A percentile compares a stretch with the other conserved stretches of the same genome.
Conservation (phyloP, 2,888 invertebrate species). For the Nematopogon swammerdamellus region DNA sequence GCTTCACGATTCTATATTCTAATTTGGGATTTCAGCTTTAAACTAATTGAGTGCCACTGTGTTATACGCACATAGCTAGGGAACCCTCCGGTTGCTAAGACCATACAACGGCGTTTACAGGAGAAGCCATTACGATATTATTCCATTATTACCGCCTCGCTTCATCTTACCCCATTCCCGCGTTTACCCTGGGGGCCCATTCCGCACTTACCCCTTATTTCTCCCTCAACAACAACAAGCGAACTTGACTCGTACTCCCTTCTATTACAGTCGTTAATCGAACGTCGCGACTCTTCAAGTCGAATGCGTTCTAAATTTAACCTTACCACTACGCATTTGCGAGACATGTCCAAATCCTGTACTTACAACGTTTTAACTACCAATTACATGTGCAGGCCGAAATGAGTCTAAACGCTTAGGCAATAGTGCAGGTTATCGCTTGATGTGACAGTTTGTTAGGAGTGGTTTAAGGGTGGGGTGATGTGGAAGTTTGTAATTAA, state of each 20-base stretch:
- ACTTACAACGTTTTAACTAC: neutral
- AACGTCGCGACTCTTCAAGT: too few relatives aligned
- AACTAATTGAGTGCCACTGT: too few relatives aligned
- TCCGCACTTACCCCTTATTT: neutral
- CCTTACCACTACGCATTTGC: neutral
- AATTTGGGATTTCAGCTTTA: too few relatives aligned
- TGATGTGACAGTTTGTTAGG: slow-evolving; percentile 5
- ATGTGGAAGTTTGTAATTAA: slow-evolving; percentile 55
- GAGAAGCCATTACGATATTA: neutral
- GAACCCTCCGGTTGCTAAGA: neutral
- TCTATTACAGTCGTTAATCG: too few relatives aligned
- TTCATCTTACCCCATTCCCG: neutral
- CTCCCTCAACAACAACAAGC: too few relatives aligned
- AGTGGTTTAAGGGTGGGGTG: slow-evolving; percentile 31
- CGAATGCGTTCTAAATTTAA: neutral
- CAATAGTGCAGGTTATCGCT: neutral
- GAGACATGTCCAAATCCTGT: neutral
- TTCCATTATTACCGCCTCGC: neutral
- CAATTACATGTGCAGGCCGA: neutral
- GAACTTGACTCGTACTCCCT: too few relatives aligned
- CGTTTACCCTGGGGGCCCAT: neutral
- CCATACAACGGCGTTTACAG: neutral
- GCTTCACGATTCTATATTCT: too few relatives aligned
- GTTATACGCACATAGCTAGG: too few relatives aligned
- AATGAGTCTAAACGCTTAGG: neutral